These are phyloP conservation scores for Oegoconia quadripuncta DNA, from an alignment of 2,888 invertebrate genomes.

Conservation along the genomic window DNA sequence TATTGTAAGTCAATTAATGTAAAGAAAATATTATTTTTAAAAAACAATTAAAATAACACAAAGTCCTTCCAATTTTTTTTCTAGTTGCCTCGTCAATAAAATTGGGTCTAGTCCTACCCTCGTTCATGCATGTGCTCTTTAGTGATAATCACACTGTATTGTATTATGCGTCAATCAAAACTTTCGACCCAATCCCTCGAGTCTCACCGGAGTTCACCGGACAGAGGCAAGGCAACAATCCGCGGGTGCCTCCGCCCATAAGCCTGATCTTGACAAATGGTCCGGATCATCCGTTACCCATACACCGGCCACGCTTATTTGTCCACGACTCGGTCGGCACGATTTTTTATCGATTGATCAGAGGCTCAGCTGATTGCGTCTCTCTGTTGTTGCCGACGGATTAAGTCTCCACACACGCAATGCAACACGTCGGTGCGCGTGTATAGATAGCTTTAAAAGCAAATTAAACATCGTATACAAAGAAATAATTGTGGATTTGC, in stretches of 20 bases:
- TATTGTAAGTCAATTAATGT: too few relatives aligned
- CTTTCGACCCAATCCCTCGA: slow-evolving; percentile 10
- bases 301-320: slow-evolving; percentile 53
- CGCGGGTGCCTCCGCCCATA: slow-evolving; percentile 37
- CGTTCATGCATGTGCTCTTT: too few relatives aligned
- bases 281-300: slow-evolving; percentile 62
- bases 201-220: slow-evolving; percentile 9
- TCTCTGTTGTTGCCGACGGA: slow-evolving; percentile 73
- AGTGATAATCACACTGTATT: too few relatives aligned
- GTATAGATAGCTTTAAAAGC: slow-evolving; percentile 24
- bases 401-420: slow-evolving; percentile 38
- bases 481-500: slow-evolving; percentile 63
- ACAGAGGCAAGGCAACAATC: slow-evolving; percentile 26
- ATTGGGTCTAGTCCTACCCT: not conserved
- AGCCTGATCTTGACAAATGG: slow-evolving; percentile 77
- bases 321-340: slow-evolving; percentile 57
- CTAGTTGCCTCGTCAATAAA: not conserved
- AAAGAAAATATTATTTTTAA: too few relatives aligned
- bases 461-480: slow-evolving; percentile 56
- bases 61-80: not conserved
- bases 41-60: too few relatives aligned
- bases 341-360: slow-evolving; percentile 77
- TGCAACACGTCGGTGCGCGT: slow-evolving; percentile 12
- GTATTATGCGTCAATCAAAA: slow-evolving; percentile 11
- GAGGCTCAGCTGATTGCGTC: slow-evolving; percentile 73